Evolutionary conservation across 1,140 invertebrate species (phyloP), one percentile per base, ranked within the genome.

Genomic region (Papilio dardanus): DNA sequence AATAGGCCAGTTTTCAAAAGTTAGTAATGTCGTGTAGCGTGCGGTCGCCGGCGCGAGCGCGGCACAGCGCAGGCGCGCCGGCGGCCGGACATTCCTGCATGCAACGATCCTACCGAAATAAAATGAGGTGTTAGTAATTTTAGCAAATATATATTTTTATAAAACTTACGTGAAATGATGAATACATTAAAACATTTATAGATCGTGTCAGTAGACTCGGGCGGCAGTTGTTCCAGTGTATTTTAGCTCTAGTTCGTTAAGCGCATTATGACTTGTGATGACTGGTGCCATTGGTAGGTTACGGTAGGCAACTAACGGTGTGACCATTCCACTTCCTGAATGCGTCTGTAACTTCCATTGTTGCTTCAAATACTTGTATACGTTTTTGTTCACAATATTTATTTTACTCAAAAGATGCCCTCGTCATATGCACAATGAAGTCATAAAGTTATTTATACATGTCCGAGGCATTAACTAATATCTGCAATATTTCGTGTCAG

Each of bases 221-320:
- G 76, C 76, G 58, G 40, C 71, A 71, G 40, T 77, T 75, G 80
- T 76, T 79, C 66, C 79, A 82, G 79, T 79, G 78, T 77, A 71
- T 76, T 75, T 66, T 68, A 80, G 81, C 37, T 78, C 78, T 86
- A 86, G 85, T 83, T 83, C 81, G 78, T 86, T 84, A 90, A 91
- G 88, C 88, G 88, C 90, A 90, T 93, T 92, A 91, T 91, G 83
- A 91, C 86, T 91, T 92, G 91, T 92, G 91, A 93, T 93, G 91
- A 91, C 88, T 87, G 91, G 91, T 93, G 91, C 91, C 91, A 93
- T 92, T 93, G 90, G 89, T 93, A 93, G 91, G 81, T 87, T 90
- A 92, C 85, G 89, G 86, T 86, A 81, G 87, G 87, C 84, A 84
- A 91, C 86, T 87, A 83, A 79, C 79, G 77, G 81, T 85, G 85